Conservation (phyloP, 1,140 invertebrate genomes). For the Micrasema minimum region DNA sequence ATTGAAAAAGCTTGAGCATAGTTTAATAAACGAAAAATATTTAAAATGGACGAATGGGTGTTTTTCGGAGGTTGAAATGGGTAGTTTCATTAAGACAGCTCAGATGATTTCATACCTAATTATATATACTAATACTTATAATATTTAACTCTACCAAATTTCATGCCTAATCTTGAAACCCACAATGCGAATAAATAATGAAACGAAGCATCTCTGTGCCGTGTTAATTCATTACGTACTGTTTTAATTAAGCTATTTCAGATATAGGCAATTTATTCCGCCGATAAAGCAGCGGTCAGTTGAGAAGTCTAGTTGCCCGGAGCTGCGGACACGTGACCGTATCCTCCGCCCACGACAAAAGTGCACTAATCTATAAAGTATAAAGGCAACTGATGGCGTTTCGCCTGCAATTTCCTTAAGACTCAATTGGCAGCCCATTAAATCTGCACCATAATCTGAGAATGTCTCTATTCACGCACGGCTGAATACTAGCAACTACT, state of each 20-base stretch:
- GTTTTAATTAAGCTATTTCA: conserved; percentile 23
- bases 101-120: no score
- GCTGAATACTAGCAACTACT: not conserved
- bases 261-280: conserved; percentile 14
- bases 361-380: conserved; percentile 31
- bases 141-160: no score
- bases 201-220: no score
- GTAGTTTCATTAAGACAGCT: no score
- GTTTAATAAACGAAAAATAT: no score
- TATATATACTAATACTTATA: no score
- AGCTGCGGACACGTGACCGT: conserved; percentile 15
- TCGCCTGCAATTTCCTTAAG: conserved; percentile 25
- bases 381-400: conserved; percentile 31
- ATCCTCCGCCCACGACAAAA: conserved; percentile 27
- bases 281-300: conserved; percentile 22
- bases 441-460: conserved; percentile 28
- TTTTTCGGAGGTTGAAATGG: no score
- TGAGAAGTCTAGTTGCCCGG: conserved; percentile 1
- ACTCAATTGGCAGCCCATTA: conserved; percentile 26
- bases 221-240: no score
- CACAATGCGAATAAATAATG: no score
- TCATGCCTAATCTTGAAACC: no score
- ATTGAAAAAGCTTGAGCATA: no score
- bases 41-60: no score
- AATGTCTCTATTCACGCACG: conserved; percentile 34